Evolutionary conservation across 2,888 invertebrate species (phyloP).

Genomic region (Keiferia lycopersicella): DNA sequence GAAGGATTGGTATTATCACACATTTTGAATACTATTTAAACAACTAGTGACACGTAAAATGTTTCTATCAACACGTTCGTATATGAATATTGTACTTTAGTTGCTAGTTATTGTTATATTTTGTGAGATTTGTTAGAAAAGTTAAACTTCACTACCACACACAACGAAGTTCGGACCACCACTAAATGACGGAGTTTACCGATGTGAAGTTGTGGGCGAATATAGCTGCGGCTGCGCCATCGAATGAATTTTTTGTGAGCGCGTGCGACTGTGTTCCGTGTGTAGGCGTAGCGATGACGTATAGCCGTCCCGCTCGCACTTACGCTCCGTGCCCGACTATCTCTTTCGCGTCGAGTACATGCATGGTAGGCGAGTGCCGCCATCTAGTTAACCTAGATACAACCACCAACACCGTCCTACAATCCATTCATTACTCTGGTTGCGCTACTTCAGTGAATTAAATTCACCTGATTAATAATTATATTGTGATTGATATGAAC

Average conservation of each 20-base stretch:
- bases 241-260: conserved; percentile 73
- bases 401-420: conserved; percentile 44
- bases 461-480: conserved; percentile 21
- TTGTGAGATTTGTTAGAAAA: conserved; percentile 79
- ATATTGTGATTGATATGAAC: conserved; percentile 22
- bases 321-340: conserved; percentile 32
- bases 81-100: conserved; percentile 73
- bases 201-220: conserved; percentile 80
- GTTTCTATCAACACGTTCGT: conserved; percentile 69
- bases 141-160: conserved; percentile 81
- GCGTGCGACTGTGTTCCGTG: conserved; percentile 73
- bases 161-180: conserved; percentile 78
- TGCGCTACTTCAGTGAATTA: conserved; percentile 24
- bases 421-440: conserved; percentile 35
- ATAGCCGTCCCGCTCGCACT: conserved; percentile 61
- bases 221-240: conserved; percentile 75
- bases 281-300: conserved; percentile 75
- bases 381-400: conserved; percentile 64
- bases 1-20: conserved; percentile 84
- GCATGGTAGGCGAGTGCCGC: conserved; percentile 56
- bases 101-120: conserved; percentile 77
- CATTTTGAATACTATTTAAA: conserved; percentile 73
- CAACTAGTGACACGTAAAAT: conserved; percentile 73
- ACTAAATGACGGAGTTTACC: conserved; percentile 79
- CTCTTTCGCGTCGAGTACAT: conserved; percentile 47